Base-by-base conservation (phyloP, 2,888 invertebrate species). In the Perithous albicinctus region DNA sequence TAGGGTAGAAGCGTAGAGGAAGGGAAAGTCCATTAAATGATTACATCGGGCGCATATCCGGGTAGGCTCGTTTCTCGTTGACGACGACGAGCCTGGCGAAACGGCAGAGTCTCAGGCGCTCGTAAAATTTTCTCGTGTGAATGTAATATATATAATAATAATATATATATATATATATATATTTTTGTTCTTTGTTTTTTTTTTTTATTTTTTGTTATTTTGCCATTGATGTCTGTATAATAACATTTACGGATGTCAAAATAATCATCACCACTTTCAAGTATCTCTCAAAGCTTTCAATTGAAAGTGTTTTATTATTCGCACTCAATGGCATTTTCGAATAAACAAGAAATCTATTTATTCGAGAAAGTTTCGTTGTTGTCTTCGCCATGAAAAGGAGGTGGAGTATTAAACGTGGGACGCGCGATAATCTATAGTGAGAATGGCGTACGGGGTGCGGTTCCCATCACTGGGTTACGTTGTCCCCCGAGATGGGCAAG, bases 341-440 rank as follows among this genome's bases (percentile, higher is more conserved):
- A n/a, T n/a, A n/a, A n/a, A n/a, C n/a, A n/a, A 73, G 54, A 10
- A 18, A 43, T 8, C 32, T 20, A 51, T 29, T 12, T 18, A 32
- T 15, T 51, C 63, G 35, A 56, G 10, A 12, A 46, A 59, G 8
- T 74, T 15, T 38, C 43, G 15, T 66, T 6, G 59, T 20, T 3
- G 38, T 35, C 51, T n/a, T 5, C 6, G 5, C 10, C 20, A 10
- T 7, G 18, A 20, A 73, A 15, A 38, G 82, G 78, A 78, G 73
- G 81, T 66, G 72, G 61, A 69, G 84, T 86, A n/a, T n/a, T n/a
- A 85, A 89, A 88, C 85, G 87, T 80, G 82, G 35, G 8, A 87
- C 84, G 83, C 84, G 88, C n/a, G 87, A 90, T 90, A 88, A 90
- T 89, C 87, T 85, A 83, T 81, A 75, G 88, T 88, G 88, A 89